phyloP scores from a whole-genome alignment of 2,113 vertebrate species.

The Turnix velox region DNA sequence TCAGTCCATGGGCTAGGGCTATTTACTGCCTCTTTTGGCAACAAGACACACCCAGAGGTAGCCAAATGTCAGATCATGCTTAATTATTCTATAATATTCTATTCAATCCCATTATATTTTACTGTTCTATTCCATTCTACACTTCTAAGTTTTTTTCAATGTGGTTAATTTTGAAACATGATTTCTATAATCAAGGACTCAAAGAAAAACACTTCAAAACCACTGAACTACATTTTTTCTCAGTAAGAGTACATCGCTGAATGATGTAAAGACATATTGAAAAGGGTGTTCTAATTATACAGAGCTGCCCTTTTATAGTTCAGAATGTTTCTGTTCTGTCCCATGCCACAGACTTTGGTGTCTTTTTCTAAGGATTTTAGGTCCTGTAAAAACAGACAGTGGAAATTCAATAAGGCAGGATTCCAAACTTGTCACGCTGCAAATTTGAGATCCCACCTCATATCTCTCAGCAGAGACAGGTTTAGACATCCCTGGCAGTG shows the following conservation, averaged over 20 bases:
- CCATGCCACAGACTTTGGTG: not conserved
- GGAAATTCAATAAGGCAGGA: not conserved
- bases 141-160: not conserved
- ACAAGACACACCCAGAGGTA: not conserved
- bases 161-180: not conserved
- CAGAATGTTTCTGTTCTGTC: not conserved
- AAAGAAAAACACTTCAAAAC: not conserved
- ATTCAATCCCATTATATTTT: not conserved
- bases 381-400: not conserved
- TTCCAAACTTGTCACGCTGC: not conserved
- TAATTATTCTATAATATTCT: not conserved
- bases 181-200: not conserved
- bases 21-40: not conserved
- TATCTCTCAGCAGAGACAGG: not conserved
- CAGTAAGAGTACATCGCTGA: not conserved
- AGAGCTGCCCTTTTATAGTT: not conserved
- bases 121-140: not conserved
- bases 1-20: not conserved
- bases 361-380: not conserved
- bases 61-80: not conserved
- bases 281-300: not conserved
- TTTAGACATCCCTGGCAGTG: not conserved
- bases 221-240: not conserved
- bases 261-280: not conserved
- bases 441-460: not conserved